These are phyloP conservation scores for Idaea dimidiata DNA, from an alignment of 2,888 invertebrate species.

Conservation along the genomic window DNA sequence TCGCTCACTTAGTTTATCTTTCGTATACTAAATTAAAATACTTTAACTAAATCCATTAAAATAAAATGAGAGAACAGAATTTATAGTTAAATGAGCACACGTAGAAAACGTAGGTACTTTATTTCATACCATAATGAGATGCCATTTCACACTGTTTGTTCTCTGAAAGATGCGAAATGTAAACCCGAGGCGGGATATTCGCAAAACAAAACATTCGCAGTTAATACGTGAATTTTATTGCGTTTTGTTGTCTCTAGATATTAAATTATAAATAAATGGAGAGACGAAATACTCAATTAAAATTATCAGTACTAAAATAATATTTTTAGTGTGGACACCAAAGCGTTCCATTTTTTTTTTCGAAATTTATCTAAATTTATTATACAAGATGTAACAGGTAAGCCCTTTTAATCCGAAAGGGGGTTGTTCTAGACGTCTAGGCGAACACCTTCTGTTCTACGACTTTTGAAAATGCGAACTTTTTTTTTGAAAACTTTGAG, in stretches of 20 bases:
- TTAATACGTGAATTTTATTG: not conserved
- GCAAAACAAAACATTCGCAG: not conserved
- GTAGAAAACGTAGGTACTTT: conserved; percentile 27
- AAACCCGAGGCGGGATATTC: conserved; percentile 26
- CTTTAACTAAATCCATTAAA: conserved; percentile 7
- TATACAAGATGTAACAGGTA: too few species aligned
- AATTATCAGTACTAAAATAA: not conserved
- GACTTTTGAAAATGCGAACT: too few species aligned
- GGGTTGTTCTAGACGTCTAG: too few species aligned
- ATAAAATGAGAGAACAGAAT: conserved; percentile 20
- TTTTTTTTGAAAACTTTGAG: too few species aligned
- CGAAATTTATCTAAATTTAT: too few species aligned
- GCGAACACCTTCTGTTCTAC: too few species aligned
- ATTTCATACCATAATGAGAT: conserved; percentile 40
- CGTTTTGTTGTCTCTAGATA: not conserved
- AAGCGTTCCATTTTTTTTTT: too few species aligned
- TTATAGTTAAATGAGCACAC: conserved; percentile 13
- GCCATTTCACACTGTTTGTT: conserved; percentile 43
- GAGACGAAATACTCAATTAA: not conserved
- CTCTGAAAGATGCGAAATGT: conserved; percentile 46
- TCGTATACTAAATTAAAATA: too few species aligned
- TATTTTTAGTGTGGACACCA: too few species aligned
- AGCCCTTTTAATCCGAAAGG: too few species aligned
- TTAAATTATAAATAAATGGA: not conserved
- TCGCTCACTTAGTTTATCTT: too few species aligned